Conservation (phyloP, 2,888 invertebrate genomes). For the Leptopterna dolabrata region DNA sequence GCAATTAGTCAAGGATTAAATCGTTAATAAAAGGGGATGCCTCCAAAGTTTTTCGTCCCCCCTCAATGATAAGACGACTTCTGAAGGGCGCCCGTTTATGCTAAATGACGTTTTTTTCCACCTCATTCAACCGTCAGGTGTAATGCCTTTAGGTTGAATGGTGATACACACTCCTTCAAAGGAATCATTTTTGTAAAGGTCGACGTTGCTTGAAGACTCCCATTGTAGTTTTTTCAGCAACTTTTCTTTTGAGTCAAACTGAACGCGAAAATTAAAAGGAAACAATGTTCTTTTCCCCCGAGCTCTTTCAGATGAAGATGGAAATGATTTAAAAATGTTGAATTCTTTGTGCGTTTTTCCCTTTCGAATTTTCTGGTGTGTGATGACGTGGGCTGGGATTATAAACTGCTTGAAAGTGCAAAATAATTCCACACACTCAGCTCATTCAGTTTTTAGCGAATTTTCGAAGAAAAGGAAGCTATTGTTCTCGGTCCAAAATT, state of each 20-base stretch:
- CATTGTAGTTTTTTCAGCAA: background rate
- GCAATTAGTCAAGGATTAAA: conserved; percentile 45
- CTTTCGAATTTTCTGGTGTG: background rate
- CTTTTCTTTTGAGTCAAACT: background rate
- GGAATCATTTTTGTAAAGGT: background rate
- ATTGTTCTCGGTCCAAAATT: too few species aligned
- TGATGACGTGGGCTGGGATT: too few species aligned
- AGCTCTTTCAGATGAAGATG: background rate
- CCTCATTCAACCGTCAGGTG: background rate
- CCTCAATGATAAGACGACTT: background rate
- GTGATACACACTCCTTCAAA: background rate
- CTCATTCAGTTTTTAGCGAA: too few species aligned
- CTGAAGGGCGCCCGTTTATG: background rate
- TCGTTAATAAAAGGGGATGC: conserved; percentile 35
- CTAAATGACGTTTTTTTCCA: background rate
- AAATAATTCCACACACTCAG: too few species aligned
- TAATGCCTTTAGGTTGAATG: background rate
- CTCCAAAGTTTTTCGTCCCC: conserved; percentile 8
- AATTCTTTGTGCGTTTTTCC: background rate
- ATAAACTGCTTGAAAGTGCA: too few species aligned
- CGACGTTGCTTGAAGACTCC: background rate
- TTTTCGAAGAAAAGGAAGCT: too few species aligned
- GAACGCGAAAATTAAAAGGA: background rate
- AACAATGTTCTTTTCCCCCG: background rate
- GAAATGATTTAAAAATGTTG: background rate